A percentile compares a stretch with the other conserved stretches of the same genome.
Conservation (phyloP, 1,140 invertebrate species). For the Papilio polyxenes region DNA sequence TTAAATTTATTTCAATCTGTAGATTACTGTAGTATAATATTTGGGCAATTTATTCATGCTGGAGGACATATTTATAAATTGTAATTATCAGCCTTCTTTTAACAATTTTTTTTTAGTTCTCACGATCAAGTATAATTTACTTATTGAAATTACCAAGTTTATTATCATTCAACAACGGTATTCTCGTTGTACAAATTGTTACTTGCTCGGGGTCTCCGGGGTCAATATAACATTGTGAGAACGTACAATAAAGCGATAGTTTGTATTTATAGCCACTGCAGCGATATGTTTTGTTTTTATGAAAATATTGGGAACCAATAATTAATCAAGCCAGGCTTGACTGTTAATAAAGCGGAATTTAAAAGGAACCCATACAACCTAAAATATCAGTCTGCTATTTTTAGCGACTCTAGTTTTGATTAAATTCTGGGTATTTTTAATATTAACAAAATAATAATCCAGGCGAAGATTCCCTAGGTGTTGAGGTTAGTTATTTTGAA, state of each 20-base stretch:
- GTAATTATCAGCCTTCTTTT: too few relatives aligned
- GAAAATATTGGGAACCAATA: neutral
- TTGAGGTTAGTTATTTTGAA: neutral
- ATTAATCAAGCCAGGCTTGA: neutral
- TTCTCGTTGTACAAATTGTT: neutral
- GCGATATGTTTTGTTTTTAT: neutral
- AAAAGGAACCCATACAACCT: neutral
- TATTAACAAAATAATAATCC: neutral
- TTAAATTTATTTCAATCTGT: too few relatives aligned
- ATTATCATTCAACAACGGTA: conserved; percentile 1
- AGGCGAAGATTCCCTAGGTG: neutral
- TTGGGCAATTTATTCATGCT: too few relatives aligned
- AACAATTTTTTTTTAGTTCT: neutral
- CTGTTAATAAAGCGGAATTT: neutral
- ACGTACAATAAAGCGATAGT: neutral
- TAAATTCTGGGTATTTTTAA: neutral
- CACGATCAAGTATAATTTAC: neutral
- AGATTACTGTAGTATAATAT: too few relatives aligned
- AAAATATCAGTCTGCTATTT: neutral
- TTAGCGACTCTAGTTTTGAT: neutral
- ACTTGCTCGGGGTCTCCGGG: neutral
- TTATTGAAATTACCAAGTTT: neutral
- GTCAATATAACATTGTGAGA: conserved; percentile 1
- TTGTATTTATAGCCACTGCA: neutral
- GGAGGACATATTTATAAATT: too few relatives aligned